phyloP scores from a whole-genome alignment of 2,888 invertebrate genomes.

The Fabriciana adippe region DNA sequence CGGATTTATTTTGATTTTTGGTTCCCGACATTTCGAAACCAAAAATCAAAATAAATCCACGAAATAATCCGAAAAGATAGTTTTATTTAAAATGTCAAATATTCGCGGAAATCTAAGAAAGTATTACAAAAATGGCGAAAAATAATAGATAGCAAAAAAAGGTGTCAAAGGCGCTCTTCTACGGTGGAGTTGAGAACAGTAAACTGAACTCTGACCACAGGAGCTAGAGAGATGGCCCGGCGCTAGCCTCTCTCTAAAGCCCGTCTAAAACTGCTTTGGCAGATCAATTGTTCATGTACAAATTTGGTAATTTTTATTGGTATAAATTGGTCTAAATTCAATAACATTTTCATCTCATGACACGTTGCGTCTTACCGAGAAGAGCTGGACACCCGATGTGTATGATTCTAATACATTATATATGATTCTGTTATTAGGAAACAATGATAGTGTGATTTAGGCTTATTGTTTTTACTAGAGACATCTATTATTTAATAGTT shows the following conservation, averaged over 20 bases:
- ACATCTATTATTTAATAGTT: neutral
- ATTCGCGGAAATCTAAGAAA: no score
- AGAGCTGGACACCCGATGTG: slow-evolving; percentile 63
- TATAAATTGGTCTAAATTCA: slow-evolving; percentile 37
- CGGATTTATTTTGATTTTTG: no score
- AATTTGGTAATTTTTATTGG: slow-evolving; percentile 25
- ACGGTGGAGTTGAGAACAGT: slow-evolving; percentile 70
- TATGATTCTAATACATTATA: slow-evolving; percentile 1
- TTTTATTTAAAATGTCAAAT: no score
- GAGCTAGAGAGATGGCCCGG: slow-evolving; percentile 52
- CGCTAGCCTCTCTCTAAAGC: slow-evolving; percentile 55
- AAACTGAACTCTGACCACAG: slow-evolving; percentile 63
- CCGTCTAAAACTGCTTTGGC: slow-evolving; percentile 52
- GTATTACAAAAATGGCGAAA: no score
- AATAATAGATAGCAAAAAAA: slow-evolving; percentile 45
- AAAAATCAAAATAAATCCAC: no score
- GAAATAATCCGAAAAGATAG: no score
- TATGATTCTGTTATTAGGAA: slow-evolving; percentile 34
- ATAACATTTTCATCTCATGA: slow-evolving; percentile 44
- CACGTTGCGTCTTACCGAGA: slow-evolving; percentile 61
- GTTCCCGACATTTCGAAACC: no score
- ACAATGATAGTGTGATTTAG: slow-evolving; percentile 51
- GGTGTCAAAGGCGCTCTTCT: slow-evolving; percentile 67
- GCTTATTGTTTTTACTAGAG: neutral
- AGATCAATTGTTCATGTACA: slow-evolving; percentile 30